phyloP scores from a whole-genome alignment of 2,113 vertebrate genomes.

The Lamprotornis superbus region DNA sequence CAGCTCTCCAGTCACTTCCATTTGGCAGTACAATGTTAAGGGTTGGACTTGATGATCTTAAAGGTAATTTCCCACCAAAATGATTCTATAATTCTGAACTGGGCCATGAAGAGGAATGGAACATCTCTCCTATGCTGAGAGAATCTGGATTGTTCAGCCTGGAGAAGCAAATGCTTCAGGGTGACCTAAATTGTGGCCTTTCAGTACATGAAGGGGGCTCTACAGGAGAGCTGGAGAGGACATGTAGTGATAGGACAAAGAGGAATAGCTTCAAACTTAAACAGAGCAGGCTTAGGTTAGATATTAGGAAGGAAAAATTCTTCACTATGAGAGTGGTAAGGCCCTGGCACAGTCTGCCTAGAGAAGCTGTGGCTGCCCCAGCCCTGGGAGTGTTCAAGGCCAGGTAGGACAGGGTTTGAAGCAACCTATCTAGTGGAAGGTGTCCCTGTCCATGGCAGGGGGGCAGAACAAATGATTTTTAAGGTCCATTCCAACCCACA shows the following conservation, averaged over 20 bases:
- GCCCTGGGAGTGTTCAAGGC: background rate
- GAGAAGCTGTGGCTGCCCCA: background rate
- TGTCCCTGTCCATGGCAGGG: background rate
- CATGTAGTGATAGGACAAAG: background rate
- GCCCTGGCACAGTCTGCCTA: background rate
- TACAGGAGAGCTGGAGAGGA: background rate
- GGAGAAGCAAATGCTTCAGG: background rate
- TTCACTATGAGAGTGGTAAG: background rate
- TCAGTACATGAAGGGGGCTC: background rate
- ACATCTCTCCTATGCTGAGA: background rate
- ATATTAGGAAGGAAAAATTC: background rate
- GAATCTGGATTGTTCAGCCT: background rate
- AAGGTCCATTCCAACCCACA: background rate
- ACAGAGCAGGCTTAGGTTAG: background rate
- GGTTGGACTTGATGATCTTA: background rate
- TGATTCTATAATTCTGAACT: background rate
- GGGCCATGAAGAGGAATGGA: background rate
- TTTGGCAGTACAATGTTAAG: background rate
- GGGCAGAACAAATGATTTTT: background rate
- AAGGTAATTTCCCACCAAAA: background rate
- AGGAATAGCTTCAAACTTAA: background rate
- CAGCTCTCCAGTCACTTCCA: background rate
- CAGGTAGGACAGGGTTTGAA: background rate
- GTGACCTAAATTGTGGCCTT: background rate
- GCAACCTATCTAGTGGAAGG: accelerated